Evolutionary conservation across 2,113 vertebrate genomes (phyloP).

Genomic region (Peucedramus taeniatus): DNA sequence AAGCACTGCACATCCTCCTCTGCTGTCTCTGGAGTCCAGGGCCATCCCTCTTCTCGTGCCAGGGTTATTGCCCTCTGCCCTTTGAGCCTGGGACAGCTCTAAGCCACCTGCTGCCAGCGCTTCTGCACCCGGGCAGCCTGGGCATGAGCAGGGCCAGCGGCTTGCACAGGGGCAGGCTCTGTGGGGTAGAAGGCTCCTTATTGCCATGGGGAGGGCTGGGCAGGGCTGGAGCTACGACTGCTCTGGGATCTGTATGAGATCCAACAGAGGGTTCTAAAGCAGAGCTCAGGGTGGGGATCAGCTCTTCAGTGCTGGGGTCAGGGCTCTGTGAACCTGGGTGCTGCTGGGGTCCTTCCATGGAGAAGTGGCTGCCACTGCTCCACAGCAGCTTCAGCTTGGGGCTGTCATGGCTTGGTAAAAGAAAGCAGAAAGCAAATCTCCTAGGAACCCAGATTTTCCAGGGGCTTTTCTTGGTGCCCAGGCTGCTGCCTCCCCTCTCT

Average conservation of each 20-base stretch:
- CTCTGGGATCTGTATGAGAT: background rate
- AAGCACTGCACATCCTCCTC: background rate
- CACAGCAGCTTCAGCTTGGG: background rate
- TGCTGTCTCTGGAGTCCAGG: background rate
- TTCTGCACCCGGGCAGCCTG: accelerated
- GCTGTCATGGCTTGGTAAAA: background rate
- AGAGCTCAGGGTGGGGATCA: background rate
- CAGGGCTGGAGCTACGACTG: accelerated
- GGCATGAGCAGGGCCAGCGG: background rate
- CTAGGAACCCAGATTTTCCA: background rate
- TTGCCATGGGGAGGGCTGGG: background rate
- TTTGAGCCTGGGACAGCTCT: background rate
- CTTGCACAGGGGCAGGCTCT: background rate
- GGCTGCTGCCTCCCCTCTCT: background rate
- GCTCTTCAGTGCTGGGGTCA: background rate
- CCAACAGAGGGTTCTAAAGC: background rate
- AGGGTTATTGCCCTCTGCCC: background rate
- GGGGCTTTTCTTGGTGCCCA: background rate
- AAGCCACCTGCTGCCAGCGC: background rate
- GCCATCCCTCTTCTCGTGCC: background rate
- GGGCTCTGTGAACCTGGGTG: background rate
- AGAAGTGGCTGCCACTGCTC: background rate
- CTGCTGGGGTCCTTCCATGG: background rate
- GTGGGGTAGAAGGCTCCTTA: background rate
- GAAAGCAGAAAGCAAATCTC: background rate